Evolutionary conservation across 2,797 vertebrate species (phyloP).

Genomic region (Pogonophryne albipinna): DNA sequence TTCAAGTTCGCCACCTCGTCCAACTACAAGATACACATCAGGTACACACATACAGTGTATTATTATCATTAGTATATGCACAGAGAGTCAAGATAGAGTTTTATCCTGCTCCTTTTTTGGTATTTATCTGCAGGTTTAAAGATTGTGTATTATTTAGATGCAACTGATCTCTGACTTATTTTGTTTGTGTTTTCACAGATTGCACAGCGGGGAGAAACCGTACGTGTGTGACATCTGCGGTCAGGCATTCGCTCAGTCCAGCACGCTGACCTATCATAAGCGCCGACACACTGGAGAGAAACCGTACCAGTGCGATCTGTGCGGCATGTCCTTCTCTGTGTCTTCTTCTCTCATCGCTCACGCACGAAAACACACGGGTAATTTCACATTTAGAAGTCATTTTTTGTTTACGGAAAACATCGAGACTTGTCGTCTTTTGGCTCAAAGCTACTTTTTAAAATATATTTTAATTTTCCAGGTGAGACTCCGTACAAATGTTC

Average conservation of each 20-base stretch:
- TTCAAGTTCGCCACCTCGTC: slow-evolving; percentile 98
- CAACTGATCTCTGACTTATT: too few relatives aligned
- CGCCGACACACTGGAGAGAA: slow-evolving; percentile 98
- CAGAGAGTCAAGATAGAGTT: too few relatives aligned
- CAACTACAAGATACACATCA: slow-evolving; percentile 98
- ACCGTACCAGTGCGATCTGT: slow-evolving; percentile 97
- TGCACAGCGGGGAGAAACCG: slow-evolving; percentile 95
- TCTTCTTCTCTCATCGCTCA: slow-evolving; percentile 98
- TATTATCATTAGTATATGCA: too few relatives aligned
- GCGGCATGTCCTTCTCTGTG: slow-evolving; percentile 97
- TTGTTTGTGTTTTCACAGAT: slow-evolving; percentile 37
- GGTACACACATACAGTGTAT: slow-evolving; percentile 75
- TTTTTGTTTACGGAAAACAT: too few relatives aligned
- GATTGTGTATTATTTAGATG: too few relatives aligned
- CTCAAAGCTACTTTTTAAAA: background rate
- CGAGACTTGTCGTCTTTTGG: background rate
- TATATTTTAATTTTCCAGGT: slow-evolving; percentile 78
- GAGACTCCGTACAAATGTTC: slow-evolving; percentile 97
- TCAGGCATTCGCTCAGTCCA: slow-evolving; percentile 97
- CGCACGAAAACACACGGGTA: slow-evolving; percentile 95
- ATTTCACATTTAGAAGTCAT: too few relatives aligned
- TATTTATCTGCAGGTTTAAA: too few relatives aligned
- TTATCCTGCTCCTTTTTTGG: too few relatives aligned
- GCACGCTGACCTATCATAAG: slow-evolving; percentile 97
- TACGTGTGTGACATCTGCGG: slow-evolving; percentile 96